These are phyloP conservation scores for Aphidius ervi DNA, from an alignment of 1,140 invertebrate species.

Conservation along the genomic window DNA sequence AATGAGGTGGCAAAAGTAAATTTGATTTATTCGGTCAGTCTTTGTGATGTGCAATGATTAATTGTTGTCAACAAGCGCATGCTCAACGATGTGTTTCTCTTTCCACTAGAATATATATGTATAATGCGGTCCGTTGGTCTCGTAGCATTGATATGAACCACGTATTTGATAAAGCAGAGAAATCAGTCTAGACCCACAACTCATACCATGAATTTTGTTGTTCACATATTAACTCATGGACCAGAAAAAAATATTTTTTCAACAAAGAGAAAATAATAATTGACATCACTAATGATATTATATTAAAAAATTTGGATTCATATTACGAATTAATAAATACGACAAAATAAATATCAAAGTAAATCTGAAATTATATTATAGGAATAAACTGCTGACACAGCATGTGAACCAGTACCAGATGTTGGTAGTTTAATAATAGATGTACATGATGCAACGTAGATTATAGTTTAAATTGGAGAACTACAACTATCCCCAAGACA, in stretches of 20 bases:
- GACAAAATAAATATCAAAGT: too few relatives aligned
- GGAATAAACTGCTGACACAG: too few relatives aligned
- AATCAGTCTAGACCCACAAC: slow-evolving; percentile 27
- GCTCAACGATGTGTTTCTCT: slow-evolving; percentile 34
- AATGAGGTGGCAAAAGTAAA: too few relatives aligned
- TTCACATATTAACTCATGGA: slow-evolving; percentile 14
- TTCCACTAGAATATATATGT: background rate
- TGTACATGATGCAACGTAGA: background rate
- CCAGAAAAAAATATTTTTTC: too few relatives aligned
- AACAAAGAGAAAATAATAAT: too few relatives aligned
- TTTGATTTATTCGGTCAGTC: background rate
- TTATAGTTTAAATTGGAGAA: background rate
- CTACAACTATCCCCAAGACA: too few relatives aligned
- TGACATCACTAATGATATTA: too few relatives aligned
- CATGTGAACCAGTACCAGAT: too few relatives aligned
- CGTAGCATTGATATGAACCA: slow-evolving; percentile 28
- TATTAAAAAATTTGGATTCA: too few relatives aligned
- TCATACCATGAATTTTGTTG: slow-evolving; percentile 26
- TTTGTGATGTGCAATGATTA: slow-evolving; percentile 7
- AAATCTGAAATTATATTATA: too few relatives aligned
- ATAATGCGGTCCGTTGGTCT: slow-evolving; percentile 11
- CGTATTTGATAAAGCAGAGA: slow-evolving; percentile 38
- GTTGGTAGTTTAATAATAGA: too few relatives aligned
- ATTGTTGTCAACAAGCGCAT: slow-evolving; percentile 6
- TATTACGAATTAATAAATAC: too few relatives aligned